Evolutionary conservation across 2,797 vertebrate species (phyloP), one percentile per base, ranked within the genome.

Genomic region (Hippocampus kuda): DNA sequence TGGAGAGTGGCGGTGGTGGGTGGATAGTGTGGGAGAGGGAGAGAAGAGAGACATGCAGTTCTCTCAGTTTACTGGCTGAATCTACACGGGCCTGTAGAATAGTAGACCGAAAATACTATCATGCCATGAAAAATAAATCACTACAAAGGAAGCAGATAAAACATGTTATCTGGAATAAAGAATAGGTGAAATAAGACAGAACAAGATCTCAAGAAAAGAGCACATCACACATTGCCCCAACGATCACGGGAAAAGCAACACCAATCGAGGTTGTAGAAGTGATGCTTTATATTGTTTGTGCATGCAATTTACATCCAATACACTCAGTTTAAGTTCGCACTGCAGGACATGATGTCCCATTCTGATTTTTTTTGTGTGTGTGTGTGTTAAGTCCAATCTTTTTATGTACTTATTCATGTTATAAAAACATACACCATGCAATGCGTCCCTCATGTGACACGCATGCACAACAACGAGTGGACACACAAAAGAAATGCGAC

Each of bases 51-150:
- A 77, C 77, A 44, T 69, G 80, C 81, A 60, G 61, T 79, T 79
- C 79, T 84, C 78, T 84, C 72, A 75, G 78, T 78, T 83, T 75
- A 61, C 73, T 81, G 79, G 78, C 73, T 82, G 73, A 84, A 77
- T 85, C 79, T 81, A 71, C 78, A 76, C 67, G 51, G 74, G 2
- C 72, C 70, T 65, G 18, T 59, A 73, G 75, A 72, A 46, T 1
- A 30, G 68, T 60, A 44, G 72, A 67, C 38, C 70, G 68, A 48
- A 72, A 79, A 53, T 49, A 53, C 18, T 7, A 53, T 57, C 16
- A 57, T 34, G 10, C 41, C 42, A 30, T 15, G 56, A 38, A 81
- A 79, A 78, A 68, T 74, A 67, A 75, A 68, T 44, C 0, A 24
- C 72, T 77, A 59, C 56, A 42, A 59, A 76, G 77, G 77, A 76